A percentile compares a stretch with the other conserved stretches of the same genome.
Evolutionary conservation across 2,888 invertebrate species (phyloP).

Genomic region (Diplazon laetatorius): DNA sequence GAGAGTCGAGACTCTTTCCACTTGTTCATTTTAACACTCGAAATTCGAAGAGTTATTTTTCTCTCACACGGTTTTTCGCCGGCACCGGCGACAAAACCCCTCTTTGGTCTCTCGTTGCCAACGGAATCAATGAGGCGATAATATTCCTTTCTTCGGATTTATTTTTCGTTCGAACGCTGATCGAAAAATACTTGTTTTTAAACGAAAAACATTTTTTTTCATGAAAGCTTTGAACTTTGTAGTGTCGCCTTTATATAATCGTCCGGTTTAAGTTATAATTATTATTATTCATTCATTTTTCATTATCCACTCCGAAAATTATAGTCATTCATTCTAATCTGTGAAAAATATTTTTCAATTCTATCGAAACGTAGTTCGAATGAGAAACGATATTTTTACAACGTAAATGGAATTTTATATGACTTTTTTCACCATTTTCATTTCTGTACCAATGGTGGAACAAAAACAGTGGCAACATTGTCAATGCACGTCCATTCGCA

Average conservation of each 20-base stretch:
- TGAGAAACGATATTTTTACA: background rate
- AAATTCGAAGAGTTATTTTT: slow-evolving; percentile 58
- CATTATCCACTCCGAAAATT: too few relatives aligned
- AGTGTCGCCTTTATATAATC: too few relatives aligned
- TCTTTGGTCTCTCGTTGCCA: slow-evolving; percentile 8
- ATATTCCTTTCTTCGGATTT: slow-evolving; percentile 31
- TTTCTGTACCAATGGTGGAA: background rate
- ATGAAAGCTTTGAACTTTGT: too few relatives aligned
- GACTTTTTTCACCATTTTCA: background rate
- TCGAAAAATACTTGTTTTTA: slow-evolving; percentile 6
- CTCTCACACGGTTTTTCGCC: slow-evolving; percentile 29
- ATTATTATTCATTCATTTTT: too few relatives aligned
- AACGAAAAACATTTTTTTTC: too few relatives aligned
- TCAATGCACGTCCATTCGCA: background rate
- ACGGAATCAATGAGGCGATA: slow-evolving; percentile 24
- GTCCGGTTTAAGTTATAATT: too few relatives aligned
- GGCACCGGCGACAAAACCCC: background rate
- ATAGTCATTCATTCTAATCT: background rate
- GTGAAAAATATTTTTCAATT: slow-evolving; percentile 4
- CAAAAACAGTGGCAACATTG: background rate
- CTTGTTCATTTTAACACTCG: slow-evolving; percentile 1
- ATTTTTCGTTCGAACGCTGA: slow-evolving; percentile 29
- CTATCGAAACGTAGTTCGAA: background rate
- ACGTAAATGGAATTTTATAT: slow-evolving; percentile 15
- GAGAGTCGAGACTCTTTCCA: slow-evolving; percentile 30